These are phyloP conservation scores for Excalfactoria chinensis DNA, from an alignment of 2,113 vertebrate species.

Conservation along the genomic window DNA sequence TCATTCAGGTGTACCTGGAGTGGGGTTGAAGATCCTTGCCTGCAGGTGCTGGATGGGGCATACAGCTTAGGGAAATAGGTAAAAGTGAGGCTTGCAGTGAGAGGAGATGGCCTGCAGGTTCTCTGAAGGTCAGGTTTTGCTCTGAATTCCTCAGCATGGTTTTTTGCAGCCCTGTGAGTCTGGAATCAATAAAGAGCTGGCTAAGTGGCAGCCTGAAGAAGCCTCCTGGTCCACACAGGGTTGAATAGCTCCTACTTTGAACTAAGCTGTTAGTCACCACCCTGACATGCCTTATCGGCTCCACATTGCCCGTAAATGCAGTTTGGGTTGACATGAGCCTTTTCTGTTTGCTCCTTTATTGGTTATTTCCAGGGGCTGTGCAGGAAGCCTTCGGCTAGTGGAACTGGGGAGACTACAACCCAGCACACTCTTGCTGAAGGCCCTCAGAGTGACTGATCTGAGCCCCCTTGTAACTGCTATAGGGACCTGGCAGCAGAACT, in stretches of 20 bases:
- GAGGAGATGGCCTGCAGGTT: not conserved
- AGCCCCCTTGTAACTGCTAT: not conserved
- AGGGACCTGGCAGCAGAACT: not conserved
- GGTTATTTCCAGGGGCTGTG: not conserved
- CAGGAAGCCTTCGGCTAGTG: not conserved
- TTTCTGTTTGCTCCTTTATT: not conserved
- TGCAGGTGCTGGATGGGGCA: not conserved
- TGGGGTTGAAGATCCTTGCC: not conserved
- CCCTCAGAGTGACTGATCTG: not conserved
- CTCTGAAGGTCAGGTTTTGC: not conserved
- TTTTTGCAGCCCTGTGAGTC: not conserved
- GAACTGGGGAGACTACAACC: not conserved
- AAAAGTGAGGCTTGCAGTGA: not conserved
- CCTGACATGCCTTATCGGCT: not conserved
- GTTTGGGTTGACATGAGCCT: not conserved
- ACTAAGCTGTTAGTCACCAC: not conserved
- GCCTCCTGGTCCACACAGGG: not conserved
- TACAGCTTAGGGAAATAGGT: not conserved
- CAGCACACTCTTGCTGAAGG: not conserved
- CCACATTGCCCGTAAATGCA: not conserved
- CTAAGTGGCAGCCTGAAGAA: not conserved
- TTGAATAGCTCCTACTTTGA: constrained; percentile 14
- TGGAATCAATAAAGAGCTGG: not conserved
- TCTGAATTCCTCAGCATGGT: not conserved
- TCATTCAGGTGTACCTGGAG: not conserved